Evolutionary conservation across 2,888 invertebrate genomes (phyloP), one percentile per base, ranked within the genome.

Genomic region (Cremastinae sp.): DNA sequence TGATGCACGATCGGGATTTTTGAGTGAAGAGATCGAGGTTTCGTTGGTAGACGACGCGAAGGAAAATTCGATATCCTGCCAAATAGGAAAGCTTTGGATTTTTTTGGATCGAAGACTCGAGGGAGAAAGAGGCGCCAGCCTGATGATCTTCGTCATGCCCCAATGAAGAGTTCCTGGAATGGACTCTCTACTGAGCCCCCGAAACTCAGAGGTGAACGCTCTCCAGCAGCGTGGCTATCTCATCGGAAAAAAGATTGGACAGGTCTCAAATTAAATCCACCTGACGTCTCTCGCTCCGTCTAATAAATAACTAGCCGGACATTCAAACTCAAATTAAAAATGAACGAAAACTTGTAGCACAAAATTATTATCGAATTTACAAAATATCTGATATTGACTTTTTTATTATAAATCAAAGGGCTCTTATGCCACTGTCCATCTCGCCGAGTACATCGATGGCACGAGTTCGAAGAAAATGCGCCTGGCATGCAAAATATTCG

Each of bases 401-500:
- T n/a, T n/a, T n/a, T n/a, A 35, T 47, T 4, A 14, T 56, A 8
- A 22, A 61, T 71, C 47, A 47, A 72, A 96, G 91, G 97, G 97
- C 75, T 96, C 96, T 18, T 97, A 97, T 90, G 97, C 97, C 78
- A 96, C 96, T 62, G 97, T 97, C 37, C 96, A 96, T 85, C 92
- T 96, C 81, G 96, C 97, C 84, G 94, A 96, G 87, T 95, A 95
- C 91, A 93, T 94, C 82, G 95, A 96, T 90, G 93, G 93, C 37
- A 91, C 92, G 72, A 94, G 93, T 76, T 92, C 93, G 22, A 94
- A 94, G 87, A 93, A 93, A 84, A 93, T 95, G 91, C 93, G 94
- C 85, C 91, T 96, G 72, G 96, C 96, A 20, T 96, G 96, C 90
- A 98, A 98, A 90, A 96, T 98, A 86, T 97, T 97, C 85, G 96